Evolutionary conservation across 1,140 invertebrate genomes (phyloP).

Genomic region (Drosophila ironensis): DNA sequence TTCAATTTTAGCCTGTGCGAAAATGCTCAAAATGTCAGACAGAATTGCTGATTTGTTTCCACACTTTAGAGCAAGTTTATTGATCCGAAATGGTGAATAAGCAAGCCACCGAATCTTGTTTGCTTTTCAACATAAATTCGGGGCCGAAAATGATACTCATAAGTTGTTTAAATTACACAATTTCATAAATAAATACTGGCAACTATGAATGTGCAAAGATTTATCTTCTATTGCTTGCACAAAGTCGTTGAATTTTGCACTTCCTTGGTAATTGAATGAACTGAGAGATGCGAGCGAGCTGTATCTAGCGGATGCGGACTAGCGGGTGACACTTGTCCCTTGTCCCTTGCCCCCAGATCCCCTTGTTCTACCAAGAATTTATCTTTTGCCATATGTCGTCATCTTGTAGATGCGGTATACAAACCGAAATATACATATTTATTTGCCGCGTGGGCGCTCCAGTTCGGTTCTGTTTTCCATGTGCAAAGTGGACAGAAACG

Average conservation of each 20-base stretch:
- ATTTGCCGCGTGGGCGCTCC: constrained; percentile 35
- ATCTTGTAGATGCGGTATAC: constrained; percentile 49
- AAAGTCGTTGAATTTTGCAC: constrained; percentile 22
- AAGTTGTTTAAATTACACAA: no score
- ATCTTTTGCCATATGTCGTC: constrained; percentile 20
- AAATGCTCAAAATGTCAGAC: not conserved
- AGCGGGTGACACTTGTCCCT: constrained; percentile 18
- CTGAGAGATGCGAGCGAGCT: not conserved
- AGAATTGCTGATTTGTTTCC: not conserved
- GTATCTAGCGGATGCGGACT: constrained; percentile 11
- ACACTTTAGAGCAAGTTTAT: not conserved
- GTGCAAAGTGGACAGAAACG: constrained; percentile 34
- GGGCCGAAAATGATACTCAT: no score
- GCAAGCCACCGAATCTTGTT: no score
- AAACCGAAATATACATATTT: constrained; percentile 25
- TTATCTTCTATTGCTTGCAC: no score
- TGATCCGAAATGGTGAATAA: not conserved
- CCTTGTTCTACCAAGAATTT: not conserved
- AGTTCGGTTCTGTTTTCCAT: constrained; percentile 19
- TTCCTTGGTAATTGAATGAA: constrained; percentile 30
- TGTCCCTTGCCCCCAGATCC: not conserved
- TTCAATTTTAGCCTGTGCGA: not conserved
- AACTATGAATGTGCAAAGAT: no score
- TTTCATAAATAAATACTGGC: no score
- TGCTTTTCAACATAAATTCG: no score